Conservation (phyloP, 2,113 vertebrate species). For the Caranx melampygus region DNA sequence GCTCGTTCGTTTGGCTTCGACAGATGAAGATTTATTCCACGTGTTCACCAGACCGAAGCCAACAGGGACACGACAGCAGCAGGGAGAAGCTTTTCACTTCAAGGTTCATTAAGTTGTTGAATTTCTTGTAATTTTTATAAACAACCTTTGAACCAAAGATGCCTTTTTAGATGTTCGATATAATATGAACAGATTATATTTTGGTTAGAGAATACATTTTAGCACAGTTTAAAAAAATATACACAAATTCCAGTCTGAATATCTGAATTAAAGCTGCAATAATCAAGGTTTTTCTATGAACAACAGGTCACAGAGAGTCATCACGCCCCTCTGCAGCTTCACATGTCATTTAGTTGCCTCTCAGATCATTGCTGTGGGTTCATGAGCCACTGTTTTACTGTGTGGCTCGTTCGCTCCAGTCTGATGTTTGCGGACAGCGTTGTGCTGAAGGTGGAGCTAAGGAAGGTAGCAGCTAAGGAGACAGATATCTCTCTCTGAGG, state of each 20-base stretch:
- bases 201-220: background rate
- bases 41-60: background rate
- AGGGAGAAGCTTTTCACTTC: background rate
- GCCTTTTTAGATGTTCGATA: background rate
- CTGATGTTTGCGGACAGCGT: too few relatives aligned
- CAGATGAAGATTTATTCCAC: background rate
- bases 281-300: background rate
- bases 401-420: too few relatives aligned
- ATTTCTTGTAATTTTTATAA: background rate
- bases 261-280: slow-evolving; percentile 1
- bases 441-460: background rate
- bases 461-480: background rate
- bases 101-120: background rate
- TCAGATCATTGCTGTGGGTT: background rate
- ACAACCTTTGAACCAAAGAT: background rate
- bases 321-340: background rate
- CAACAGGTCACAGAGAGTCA: background rate
- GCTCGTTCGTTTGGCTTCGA: background rate
- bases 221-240: background rate
- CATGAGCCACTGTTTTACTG: background rate
- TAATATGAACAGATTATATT: background rate
- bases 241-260: background rate
- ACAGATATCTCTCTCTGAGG: background rate
- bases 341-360: background rate
- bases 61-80: background rate